Evolutionary conservation across 2,113 vertebrate species (phyloP), one percentile per base, ranked within the genome.

Genomic region (Otolemur garnettii): DNA sequence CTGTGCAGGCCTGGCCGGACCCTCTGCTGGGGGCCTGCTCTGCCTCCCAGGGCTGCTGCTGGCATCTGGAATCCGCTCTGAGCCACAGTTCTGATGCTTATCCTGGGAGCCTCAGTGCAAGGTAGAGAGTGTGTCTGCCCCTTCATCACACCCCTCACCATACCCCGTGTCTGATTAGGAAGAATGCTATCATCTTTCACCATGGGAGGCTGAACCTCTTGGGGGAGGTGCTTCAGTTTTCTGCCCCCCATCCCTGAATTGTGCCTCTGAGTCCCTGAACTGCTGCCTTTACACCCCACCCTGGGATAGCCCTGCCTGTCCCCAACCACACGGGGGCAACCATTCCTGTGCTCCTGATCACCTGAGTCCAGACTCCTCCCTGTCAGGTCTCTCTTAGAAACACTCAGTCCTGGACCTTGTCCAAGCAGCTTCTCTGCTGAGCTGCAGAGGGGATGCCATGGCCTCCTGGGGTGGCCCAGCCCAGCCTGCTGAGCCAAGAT

Each of bases 341-440:
- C 8, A 8, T 60, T 60, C 59, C 33, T 14, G 72, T 28, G 45
- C 14, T 50, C 33, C 35, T 33, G 0, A 55, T 60, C 45, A 9
- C 72, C 79, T 10, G 62, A 42, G 21, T 53, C 5, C 14, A 74
- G 90, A 26, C 5, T 12, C n/a, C 68, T 22, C 21, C 50, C 57
- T 5, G 7, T 26, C 15, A 62, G 45, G 57, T 79, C 12, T 68
- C 33, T 82, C 81, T 45, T 79, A 13, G 5, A 81, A 71, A 66
- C 0, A 0, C 26, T 11, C 0, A 2, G 66, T 35, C 84, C 7
- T 4, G 57, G 77, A 60, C 0, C 0, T 45, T 0, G 0, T 74
- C 93, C 89, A 59, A 59, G 21, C 4, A 8, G 33, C 86, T 84
- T 60, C 74, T 78, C 42, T 1, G 5, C 69, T 45, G 53, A 35